Percentiles rank a stretch among this genome's conserved stretches.
phyloP scores from a whole-genome alignment of 2,797 vertebrate genomes.

The Agapornis canus region DNA sequence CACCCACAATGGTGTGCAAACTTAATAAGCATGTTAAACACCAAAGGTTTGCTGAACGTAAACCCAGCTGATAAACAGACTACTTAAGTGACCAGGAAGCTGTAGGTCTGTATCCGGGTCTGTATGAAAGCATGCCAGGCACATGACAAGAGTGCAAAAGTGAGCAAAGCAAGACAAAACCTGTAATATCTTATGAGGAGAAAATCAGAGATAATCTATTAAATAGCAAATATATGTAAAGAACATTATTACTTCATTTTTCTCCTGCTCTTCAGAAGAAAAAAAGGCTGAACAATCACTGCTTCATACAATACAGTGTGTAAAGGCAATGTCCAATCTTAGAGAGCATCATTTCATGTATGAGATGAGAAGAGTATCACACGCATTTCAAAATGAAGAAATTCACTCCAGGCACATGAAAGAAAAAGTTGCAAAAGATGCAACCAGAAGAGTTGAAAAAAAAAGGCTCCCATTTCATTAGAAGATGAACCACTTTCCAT shows the following conservation, averaged over 20 bases:
- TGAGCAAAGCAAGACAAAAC: neutral
- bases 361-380: constrained; percentile 14
- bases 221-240: constrained; percentile 1
- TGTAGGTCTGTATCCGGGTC: neutral
- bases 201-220: neutral
- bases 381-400: constrained; percentile 22
- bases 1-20: neutral
- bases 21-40: neutral
- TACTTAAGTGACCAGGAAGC: neutral
- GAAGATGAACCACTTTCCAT: constrained; percentile 70
- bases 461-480: constrained; percentile 44
- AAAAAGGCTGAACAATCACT: neutral
- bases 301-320: neutral
- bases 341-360: neutral
- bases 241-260: neutral
- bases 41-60: constrained; percentile 1
- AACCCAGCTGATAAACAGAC: neutral
- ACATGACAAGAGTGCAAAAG: neutral
- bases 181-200: neutral
- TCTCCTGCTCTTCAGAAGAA: neutral
- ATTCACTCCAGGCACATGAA: constrained; percentile 33
- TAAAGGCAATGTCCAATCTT: neutral
- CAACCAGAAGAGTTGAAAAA: neutral
- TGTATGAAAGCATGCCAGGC: neutral
- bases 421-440: constrained; percentile 60